Evolutionary conservation across 2,113 vertebrate species (phyloP).

Genomic region (Cyanistes caeruleus): DNA sequence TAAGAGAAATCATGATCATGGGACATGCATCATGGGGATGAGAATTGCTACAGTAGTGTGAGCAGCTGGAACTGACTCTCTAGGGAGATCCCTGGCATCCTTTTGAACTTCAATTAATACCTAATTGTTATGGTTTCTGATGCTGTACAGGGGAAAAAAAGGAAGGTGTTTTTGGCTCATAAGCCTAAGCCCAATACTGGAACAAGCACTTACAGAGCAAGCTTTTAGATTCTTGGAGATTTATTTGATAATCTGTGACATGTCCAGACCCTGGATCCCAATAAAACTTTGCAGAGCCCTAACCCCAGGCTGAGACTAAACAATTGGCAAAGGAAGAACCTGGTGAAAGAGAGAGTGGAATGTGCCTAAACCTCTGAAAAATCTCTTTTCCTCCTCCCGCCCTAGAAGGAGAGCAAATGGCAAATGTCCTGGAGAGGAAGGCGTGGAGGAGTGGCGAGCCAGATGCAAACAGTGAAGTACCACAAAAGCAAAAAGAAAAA

Average conservation of each 20-base stretch:
- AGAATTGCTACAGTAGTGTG: not conserved
- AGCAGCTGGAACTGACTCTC: not conserved
- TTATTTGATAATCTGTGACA: slow-evolving; percentile 53
- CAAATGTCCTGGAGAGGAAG: slow-evolving; percentile 57
- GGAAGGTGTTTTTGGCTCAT: not conserved
- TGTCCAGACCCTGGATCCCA: slow-evolving; percentile 29
- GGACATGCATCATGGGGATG: not conserved
- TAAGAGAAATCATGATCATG: not conserved
- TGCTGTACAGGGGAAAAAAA: not conserved
- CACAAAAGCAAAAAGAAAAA: slow-evolving; percentile 66
- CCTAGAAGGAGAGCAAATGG: slow-evolving; percentile 51
- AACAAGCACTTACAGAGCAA: slow-evolving; percentile 10
- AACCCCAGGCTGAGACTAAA: slow-evolving; percentile 45
- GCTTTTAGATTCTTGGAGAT: slow-evolving; percentile 22
- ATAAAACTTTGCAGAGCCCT: slow-evolving; percentile 32
- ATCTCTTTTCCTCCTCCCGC: slow-evolving; percentile 36
- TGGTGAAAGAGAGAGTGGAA: slow-evolving; percentile 55
- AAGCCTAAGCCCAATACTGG: not conserved
- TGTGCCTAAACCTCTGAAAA: slow-evolving; percentile 65
- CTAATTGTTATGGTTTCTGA: slow-evolving; percentile 28
- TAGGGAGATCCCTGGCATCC: not conserved
- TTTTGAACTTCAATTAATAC: not conserved
- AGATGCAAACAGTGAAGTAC: slow-evolving; percentile 61
- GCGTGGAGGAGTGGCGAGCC: slow-evolving; percentile 37
- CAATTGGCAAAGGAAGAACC: slow-evolving; percentile 28